Evolutionary conservation across 2,797 vertebrate species (phyloP).

Genomic region (Melanotaenia parkinsoni): DNA sequence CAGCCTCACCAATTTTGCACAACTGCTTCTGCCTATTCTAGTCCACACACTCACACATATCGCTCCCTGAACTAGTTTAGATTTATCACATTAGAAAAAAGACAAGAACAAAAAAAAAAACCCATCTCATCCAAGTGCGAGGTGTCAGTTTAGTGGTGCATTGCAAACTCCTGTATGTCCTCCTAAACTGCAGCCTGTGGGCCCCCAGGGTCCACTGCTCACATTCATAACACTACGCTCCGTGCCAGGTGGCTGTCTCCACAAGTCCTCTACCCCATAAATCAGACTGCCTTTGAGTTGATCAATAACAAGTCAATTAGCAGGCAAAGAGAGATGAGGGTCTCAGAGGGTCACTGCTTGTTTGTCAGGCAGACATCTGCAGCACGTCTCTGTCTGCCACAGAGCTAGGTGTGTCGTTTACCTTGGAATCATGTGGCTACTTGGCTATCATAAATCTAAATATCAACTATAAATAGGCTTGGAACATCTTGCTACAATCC

Average conservation of each 20-base stretch:
- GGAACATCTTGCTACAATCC: conserved; percentile 70
- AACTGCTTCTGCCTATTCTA: not conserved
- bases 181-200: conserved; percentile 64
- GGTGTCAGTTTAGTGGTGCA: conserved; percentile 56
- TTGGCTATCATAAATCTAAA: conserved; percentile 75
- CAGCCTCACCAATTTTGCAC: conserved; percentile 5
- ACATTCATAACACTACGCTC: conserved; percentile 75
- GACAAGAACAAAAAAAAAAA: not conserved
- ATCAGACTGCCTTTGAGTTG: conserved; percentile 84
- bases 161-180: conserved; percentile 66
- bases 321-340: conserved; percentile 72
- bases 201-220: conserved; percentile 63
- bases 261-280: conserved; percentile 74
- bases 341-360: conserved; percentile 82
- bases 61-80: conserved; percentile 47
- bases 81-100: conserved; percentile 40
- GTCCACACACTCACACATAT: not conserved
- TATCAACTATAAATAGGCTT: conserved; percentile 74
- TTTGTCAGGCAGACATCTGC: conserved; percentile 84
- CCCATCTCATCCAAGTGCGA: conserved; percentile 16
- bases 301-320: conserved; percentile 88
- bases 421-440: conserved; percentile 64
- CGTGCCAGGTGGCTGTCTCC: conserved; percentile 83
- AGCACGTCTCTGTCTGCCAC: conserved; percentile 67
- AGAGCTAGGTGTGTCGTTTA: conserved; percentile 57